Percentiles rank a stretch among this genome's conserved stretches.
Evolutionary conservation across 1,140 invertebrate genomes (phyloP).

Genomic region (Danaus melanippus): DNA sequence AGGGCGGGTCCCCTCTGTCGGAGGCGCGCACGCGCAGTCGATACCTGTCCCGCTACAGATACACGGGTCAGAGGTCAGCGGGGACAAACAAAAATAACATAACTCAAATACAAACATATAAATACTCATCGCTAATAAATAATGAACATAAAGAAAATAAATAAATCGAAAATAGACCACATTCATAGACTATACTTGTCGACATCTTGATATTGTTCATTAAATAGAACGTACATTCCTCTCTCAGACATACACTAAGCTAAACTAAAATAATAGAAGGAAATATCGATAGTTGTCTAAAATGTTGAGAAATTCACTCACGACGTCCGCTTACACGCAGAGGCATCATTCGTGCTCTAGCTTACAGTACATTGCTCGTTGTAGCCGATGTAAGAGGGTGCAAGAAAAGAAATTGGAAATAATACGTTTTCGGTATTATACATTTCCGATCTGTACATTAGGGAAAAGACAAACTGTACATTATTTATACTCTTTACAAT

Average conservation of each 20-base stretch:
- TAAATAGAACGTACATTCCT: slow-evolving; percentile 42
- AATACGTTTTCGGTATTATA: slow-evolving; percentile 76
- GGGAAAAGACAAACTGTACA: slow-evolving; percentile 67
- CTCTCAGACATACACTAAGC: slow-evolving; percentile 58
- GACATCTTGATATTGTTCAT: slow-evolving; percentile 9
- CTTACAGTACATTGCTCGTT: slow-evolving; percentile 88
- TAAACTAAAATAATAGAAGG: slow-evolving; percentile 60
- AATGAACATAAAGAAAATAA: slow-evolving; percentile 59
- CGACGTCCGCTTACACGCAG: slow-evolving; percentile 44
- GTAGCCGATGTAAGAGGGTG: slow-evolving; percentile 82
- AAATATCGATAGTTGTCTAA: slow-evolving; percentile 40
- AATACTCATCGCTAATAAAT: slow-evolving; percentile 64
- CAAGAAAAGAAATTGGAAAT: slow-evolving; percentile 82
- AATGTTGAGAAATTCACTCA: slow-evolving; percentile 39
- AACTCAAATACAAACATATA: slow-evolving; percentile 71
- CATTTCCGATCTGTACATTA: slow-evolving; percentile 72
- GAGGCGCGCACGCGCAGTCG: slow-evolving; percentile 93
- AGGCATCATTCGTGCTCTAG: slow-evolving; percentile 70
- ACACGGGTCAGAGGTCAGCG: slow-evolving; percentile 73
- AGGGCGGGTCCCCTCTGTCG: slow-evolving; percentile 89
- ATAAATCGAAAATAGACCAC: slow-evolving; percentile 47
- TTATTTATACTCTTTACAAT: slow-evolving; percentile 70
- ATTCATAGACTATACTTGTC: slow-evolving; percentile 31
- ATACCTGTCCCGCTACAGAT: slow-evolving; percentile 94
- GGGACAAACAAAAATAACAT: slow-evolving; percentile 71